Percentiles rank a stretch among this genome's conserved stretches.
Conservation (phyloP, 2,888 invertebrate genomes). For the Conchocele bisecta region DNA sequence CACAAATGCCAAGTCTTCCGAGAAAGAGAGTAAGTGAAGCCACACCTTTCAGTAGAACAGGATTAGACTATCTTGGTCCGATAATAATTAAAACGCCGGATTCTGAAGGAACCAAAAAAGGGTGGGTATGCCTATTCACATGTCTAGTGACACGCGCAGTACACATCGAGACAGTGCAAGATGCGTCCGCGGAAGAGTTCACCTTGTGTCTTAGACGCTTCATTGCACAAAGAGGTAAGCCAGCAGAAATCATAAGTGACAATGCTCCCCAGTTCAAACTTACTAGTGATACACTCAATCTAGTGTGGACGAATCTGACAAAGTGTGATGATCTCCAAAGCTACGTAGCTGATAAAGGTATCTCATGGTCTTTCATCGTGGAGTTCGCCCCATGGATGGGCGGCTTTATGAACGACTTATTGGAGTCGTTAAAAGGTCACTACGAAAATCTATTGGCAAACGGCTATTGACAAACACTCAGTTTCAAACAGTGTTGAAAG, state of each 20-base stretch:
- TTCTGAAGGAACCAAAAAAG: slow-evolving; percentile 7
- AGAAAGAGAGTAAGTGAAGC: not conserved
- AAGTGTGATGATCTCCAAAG: not conserved
- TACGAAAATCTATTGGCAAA: no score
- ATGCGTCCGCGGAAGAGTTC: slow-evolving; percentile 24
- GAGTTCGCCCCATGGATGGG: no score
- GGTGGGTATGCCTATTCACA: slow-evolving; percentile 34
- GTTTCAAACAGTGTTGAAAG: no score
- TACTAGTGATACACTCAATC: not conserved
- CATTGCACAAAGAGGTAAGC: not conserved
- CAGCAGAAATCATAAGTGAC: slow-evolving; percentile 7
- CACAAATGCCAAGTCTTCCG: slow-evolving; percentile 9
- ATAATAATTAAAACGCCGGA: not conserved
- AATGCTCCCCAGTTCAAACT: not conserved
- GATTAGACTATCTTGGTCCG: slow-evolving; percentile 5
- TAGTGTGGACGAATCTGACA: not conserved
- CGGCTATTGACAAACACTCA: no score
- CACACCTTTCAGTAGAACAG: not conserved
- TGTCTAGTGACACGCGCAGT: slow-evolving; percentile 13
- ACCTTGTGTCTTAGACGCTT: slow-evolving; percentile 14
- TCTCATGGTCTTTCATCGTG: slow-evolving; percentile 10
- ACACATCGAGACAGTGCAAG: slow-evolving; percentile 25
- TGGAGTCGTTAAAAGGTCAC: no score
- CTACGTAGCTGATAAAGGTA: not conserved
- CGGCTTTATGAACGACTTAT: no score